Evolutionary conservation across 2,797 vertebrate genomes (phyloP).

Genomic region (Fistularia tabacaria): DNA sequence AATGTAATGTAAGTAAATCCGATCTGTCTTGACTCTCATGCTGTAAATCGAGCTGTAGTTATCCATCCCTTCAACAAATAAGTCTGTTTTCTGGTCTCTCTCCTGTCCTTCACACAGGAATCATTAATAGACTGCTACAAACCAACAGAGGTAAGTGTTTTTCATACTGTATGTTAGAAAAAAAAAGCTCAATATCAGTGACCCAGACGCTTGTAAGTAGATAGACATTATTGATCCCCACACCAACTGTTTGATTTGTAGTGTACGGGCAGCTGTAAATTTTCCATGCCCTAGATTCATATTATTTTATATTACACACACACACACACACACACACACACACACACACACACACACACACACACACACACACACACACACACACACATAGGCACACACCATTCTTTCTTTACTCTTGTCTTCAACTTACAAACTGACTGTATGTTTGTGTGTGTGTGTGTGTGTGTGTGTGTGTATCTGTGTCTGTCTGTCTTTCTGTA

Average conservation of each 20-base stretch:
- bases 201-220: neutral
- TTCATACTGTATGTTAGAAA: neutral
- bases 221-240: constrained; percentile 17
- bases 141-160: constrained; percentile 87
- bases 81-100: neutral
- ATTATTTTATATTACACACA: constrained; percentile 7
- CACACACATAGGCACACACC: too few species aligned
- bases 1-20: too few species aligned
- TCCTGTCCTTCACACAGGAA: constrained; percentile 60
- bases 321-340: constrained; percentile 5
- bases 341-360: constrained; percentile 3
- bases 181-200: constrained; percentile 2
- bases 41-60: too few species aligned
- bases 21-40: too few species aligned
- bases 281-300: constrained; percentile 8
- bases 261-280: neutral
- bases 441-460: neutral
- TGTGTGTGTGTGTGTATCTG: neutral
- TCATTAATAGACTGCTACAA: constrained; percentile 92
- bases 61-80: neutral
- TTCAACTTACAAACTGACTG: neutral
- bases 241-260: constrained; percentile 1
- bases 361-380: too few species aligned
- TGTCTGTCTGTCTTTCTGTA: neutral
- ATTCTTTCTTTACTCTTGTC: too few species aligned